Conservation (phyloP, 2,888 invertebrate species). For the Dicyrtomina minuta region DNA sequence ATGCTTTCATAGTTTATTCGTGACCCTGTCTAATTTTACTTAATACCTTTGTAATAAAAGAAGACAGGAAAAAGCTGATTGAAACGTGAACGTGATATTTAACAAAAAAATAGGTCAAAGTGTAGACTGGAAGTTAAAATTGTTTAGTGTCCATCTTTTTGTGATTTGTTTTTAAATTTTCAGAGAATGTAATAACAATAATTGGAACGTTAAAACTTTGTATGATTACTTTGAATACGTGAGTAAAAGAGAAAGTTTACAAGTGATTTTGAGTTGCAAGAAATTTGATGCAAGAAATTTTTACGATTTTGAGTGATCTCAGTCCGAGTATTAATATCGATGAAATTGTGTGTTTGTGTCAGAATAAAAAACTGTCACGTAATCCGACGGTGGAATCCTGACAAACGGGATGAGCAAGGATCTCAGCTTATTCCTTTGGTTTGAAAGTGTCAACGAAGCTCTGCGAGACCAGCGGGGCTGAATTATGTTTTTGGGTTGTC, state of each 20-base stretch:
- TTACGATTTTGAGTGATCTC: no score
- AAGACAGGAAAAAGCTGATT: conserved; percentile 15
- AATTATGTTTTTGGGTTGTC: conserved; percentile 31
- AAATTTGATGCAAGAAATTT: no score
- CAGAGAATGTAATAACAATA: no score
- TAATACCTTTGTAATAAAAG: not conserved
- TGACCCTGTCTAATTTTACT: not conserved
- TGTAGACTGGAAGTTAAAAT: no score
- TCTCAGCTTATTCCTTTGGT: not conserved
- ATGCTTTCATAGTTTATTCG: not conserved
- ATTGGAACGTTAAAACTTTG: no score
- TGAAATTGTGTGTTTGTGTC: not conserved
- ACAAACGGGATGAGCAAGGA: not conserved
- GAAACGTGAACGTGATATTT: conserved; percentile 28
- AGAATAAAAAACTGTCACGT: not conserved
- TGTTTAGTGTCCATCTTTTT: no score
- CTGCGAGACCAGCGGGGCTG: conserved; percentile 25
- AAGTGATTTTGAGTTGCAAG: no score
- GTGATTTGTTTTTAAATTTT: no score
- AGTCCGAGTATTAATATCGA: not conserved
- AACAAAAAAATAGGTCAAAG: no score
- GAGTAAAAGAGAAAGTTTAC: no score
- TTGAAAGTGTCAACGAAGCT: conserved; percentile 16
- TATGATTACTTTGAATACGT: no score
- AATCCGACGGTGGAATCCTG: not conserved